Evolutionary conservation across 2,888 invertebrate species (phyloP), one percentile per base, ranked within the genome.

Genomic region (Cheilosia vulpina): DNA sequence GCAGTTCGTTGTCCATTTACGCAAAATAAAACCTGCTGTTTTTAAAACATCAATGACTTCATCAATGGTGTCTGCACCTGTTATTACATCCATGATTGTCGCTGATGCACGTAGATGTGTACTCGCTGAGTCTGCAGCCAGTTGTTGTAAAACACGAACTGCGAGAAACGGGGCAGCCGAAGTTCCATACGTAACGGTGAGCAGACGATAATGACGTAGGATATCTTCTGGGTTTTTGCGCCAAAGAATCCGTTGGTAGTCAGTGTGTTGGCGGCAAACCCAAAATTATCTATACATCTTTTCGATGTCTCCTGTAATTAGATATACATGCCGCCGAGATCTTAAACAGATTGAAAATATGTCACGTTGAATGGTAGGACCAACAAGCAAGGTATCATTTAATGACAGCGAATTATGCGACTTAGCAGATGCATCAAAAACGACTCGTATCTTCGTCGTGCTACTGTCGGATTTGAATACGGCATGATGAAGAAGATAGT

Each of bases 211-310:
- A 31, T 63, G 47, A 13, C n/a, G 5, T 11, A 63, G 17, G 5
- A 13, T 31, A 5, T 72, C 34, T 1, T 53, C 11, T 2, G 68
- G 63, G 4, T 34, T 45, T 9, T 65, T 52, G 2, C 80, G 76
- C 69, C 78, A 87, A 11, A 78, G 13, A 50, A 87, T 84, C 9
- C 84, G 45, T 50, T 87, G 83, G 45, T 53, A 87, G 7, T 73
- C 43, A 0, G 77, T 31, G 45, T 73, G 65, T 27, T 76, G 43
- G 6, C 62, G 65, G 4, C 52, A 60, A 4, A 87, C 79, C 76
- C 55, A 76, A n/a, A 83, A 75, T 62, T 73, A 63, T 6, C 77
- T 76, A 27, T 83, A 83, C 83, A 87, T 87, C 55, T 87, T 80
- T 17, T 75, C 73, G 34, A 84, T 76, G 62, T 84, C 87, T n/a